phyloP scores from a whole-genome alignment of 2,797 vertebrate species.

The Xiphorhynchus erythropygius region DNA sequence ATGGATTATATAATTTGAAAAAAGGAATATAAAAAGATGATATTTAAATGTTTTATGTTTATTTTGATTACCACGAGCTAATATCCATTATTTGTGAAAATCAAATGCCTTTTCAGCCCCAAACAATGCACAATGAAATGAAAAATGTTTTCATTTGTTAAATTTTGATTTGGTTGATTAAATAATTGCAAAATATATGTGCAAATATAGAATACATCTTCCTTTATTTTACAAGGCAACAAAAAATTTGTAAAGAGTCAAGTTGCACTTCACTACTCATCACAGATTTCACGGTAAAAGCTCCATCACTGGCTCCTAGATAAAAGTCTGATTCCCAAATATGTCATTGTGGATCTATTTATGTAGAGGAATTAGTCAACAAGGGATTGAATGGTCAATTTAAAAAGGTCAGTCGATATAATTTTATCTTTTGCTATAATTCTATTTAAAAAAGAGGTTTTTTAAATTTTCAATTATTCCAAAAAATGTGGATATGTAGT shows the following conservation, averaged over 20 bases:
- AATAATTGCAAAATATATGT: neutral
- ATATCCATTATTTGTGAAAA: neutral
- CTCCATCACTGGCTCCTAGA: neutral
- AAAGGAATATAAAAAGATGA: neutral
- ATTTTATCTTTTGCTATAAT: neutral
- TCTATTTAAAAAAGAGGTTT: neutral
- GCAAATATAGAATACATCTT: neutral
- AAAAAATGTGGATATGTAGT: neutral
- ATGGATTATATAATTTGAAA: neutral
- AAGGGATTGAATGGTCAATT: neutral
- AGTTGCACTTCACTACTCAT: neutral
- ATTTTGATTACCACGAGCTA: slow-evolving; percentile 4
- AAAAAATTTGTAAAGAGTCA: neutral
- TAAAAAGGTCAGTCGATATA: neutral
- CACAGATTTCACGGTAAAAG: neutral
- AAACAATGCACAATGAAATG: neutral
- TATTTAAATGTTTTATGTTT: neutral
- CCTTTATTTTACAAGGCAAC: neutral
- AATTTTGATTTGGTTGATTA: neutral
- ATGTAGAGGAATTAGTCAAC: neutral
- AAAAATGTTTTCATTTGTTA: neutral
- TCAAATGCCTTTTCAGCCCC: neutral
- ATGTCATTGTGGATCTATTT: neutral
- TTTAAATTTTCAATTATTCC: neutral
- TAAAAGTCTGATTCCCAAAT: neutral